Base-by-base conservation (phyloP, 2,113 vertebrate genomes). In the Oriolus oriolus region DNA sequence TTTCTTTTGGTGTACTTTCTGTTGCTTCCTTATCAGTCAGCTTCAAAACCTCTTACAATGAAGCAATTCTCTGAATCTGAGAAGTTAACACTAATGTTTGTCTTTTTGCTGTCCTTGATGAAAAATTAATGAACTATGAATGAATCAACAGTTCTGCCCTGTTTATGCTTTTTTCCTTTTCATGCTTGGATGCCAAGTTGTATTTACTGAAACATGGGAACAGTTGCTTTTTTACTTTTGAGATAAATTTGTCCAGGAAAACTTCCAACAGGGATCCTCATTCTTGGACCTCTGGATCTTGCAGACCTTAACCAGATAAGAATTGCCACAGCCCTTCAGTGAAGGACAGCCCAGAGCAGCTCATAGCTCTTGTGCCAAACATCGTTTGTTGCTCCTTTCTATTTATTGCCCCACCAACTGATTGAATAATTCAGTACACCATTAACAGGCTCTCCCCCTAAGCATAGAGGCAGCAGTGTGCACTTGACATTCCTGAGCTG, bases 61-160 rank as follows among this genome's bases (percentile, higher is more conserved):
- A 87, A 96, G 61, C 31, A 90, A 13, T 69, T 94, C 61, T 90
- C 69, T 5, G 6, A 28, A 86, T 89, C 37, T 41, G 54, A 92
- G 73, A 90, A 71, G 63, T 74, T 96, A 87, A 90, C 17, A 13
- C 44, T 68, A 53, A 93, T 89, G 65, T 94, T 94, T 93, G 60
- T 81, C 75, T 96, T 90, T 84, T 90, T 94, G 60, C 53, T 86
- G 69, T 26, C 73, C 79, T 92, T 82, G 60, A 84, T 89, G 69
- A 93, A 95, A 94, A 94, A 95, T 68, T 89, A 93, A 96, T 90
- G 75, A 88, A 69, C 75, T 89, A 61, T 77, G 91, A 96, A 92
- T 60, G 70, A 90, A 90, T 73, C 50, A 86, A 75, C 37, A 65
- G 52, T 75, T 86, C 68, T 68, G 18, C n/a, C 28, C 31, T 68